Evolutionary conservation across 2,113 vertebrate genomes (phyloP).

Genomic region (Gambusia holbrooki): DNA sequence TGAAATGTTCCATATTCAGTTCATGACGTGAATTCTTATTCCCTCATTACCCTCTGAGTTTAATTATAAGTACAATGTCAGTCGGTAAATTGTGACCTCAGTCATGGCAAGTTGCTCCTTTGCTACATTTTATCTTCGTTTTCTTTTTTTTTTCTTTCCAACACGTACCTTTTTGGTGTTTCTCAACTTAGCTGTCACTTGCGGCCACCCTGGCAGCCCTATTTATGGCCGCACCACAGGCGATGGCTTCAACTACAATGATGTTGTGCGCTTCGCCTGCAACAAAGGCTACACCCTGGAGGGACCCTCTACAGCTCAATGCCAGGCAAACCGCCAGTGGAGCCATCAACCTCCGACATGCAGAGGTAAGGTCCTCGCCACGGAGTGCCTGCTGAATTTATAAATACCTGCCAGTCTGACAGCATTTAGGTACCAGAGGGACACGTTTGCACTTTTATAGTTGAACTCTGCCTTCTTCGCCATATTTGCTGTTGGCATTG

Average conservation of each 20-base stretch:
- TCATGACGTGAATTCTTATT: slow-evolving; percentile 35
- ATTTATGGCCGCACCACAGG: slow-evolving; percentile 95
- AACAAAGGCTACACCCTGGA: slow-evolving; percentile 95
- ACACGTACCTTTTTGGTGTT: neutral
- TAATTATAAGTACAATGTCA: slow-evolving; percentile 63
- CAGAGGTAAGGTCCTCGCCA: slow-evolving; percentile 84
- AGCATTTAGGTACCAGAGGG: slow-evolving; percentile 20
- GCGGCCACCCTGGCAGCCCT: slow-evolving; percentile 95
- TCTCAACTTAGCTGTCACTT: slow-evolving; percentile 85
- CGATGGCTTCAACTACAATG: slow-evolving; percentile 95
- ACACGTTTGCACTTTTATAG: slow-evolving; percentile 27
- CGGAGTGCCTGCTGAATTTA: slow-evolving; percentile 9
- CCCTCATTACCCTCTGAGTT: slow-evolving; percentile 37
- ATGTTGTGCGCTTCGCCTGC: slow-evolving; percentile 92
- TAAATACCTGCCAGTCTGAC: slow-evolving; percentile 18
- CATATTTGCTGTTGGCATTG: neutral
- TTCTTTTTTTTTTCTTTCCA: neutral
- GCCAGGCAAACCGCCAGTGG: slow-evolving; percentile 94
- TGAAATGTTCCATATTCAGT: slow-evolving; percentile 35
- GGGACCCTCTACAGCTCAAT: slow-evolving; percentile 93
- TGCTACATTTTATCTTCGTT: neutral
- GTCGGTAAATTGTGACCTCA: slow-evolving; percentile 45
- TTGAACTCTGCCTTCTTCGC: slow-evolving; percentile 24
- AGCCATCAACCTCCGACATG: slow-evolving; percentile 93
- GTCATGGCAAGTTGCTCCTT: slow-evolving; percentile 18